Conservation (phyloP, 2,888 invertebrate genomes). For the Salticus scenicus region DNA sequence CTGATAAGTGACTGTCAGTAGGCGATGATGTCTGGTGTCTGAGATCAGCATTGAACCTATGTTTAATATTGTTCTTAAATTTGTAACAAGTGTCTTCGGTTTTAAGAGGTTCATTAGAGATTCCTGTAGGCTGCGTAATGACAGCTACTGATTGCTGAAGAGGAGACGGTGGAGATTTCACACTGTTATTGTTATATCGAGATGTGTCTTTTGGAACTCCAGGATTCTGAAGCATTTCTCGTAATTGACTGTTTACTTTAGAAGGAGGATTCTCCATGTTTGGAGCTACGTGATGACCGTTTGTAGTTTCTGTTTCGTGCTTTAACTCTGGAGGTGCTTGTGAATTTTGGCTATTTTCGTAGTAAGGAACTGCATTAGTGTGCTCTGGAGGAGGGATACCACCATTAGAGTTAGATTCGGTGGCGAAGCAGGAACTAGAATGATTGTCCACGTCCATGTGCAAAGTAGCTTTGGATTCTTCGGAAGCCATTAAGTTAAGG, state of each 20-base stretch:
- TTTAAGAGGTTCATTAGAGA: background rate
- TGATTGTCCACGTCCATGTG: conserved; percentile 63
- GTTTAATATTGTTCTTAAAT: conserved; percentile 95
- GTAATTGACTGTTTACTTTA: conserved; percentile 69
- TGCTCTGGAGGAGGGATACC: background rate
- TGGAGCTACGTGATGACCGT: background rate
- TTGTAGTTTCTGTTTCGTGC: conserved; percentile 40
- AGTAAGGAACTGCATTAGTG: conserved; percentile 12
- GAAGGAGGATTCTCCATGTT: background rate
- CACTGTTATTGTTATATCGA: background rate
- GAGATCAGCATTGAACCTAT: conserved; percentile 82
- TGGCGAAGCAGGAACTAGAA: conserved; percentile 44
- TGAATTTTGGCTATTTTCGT: conserved; percentile 1
- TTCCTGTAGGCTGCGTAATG: background rate
- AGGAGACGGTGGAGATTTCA: background rate
- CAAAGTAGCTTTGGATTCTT: conserved; percentile 35
- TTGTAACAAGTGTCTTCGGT: conserved; percentile 80
- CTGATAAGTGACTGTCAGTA: conserved; percentile 43
- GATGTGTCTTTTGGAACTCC: conserved; percentile 52
- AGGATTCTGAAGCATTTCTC: conserved; percentile 72
- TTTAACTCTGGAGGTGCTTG: conserved; percentile 30
- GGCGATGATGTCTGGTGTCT: conserved; percentile 57
- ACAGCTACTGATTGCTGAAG: conserved; percentile 13
- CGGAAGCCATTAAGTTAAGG: conserved; percentile 31
- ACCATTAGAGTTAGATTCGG: conserved; percentile 24